Evolutionary conservation across 2,797 vertebrate genomes (phyloP).

Genomic region (Sparidentex hasta): DNA sequence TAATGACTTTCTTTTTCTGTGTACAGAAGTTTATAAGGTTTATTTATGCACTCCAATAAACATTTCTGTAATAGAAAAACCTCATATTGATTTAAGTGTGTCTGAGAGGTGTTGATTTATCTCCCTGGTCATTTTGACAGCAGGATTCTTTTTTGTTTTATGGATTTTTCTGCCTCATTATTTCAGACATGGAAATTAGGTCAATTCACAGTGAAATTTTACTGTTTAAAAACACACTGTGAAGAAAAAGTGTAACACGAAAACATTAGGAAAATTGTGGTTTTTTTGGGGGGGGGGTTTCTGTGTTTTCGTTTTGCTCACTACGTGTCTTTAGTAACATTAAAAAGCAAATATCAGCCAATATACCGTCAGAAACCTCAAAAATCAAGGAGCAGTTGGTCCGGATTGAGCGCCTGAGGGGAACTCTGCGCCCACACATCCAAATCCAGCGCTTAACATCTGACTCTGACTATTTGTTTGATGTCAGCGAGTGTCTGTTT

Average conservation of each 20-base stretch:
- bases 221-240: not conserved
- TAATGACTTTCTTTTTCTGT: too few species aligned
- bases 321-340: not conserved
- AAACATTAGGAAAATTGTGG: not conserved
- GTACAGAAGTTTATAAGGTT: too few species aligned
- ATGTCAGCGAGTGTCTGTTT: conserved; percentile 17
- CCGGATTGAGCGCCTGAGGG: not conserved
- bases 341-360: not conserved
- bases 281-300: not conserved
- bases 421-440: not conserved
- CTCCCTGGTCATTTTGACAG: too few species aligned
- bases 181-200: too few species aligned
- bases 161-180: not conserved
- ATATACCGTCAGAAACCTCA: not conserved
- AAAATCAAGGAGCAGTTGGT: not conserved
- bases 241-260: not conserved
- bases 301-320: too few species aligned
- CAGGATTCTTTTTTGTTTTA: too few species aligned
- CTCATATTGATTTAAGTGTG: too few species aligned
- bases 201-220: not conserved
- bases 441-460: not conserved
- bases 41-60: too few species aligned
- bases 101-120: not conserved
- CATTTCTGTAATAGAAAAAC: too few species aligned
- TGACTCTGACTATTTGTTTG: not conserved